phyloP scores from a whole-genome alignment of 2,797 vertebrate genomes.

The Anguilla anguilla region DNA sequence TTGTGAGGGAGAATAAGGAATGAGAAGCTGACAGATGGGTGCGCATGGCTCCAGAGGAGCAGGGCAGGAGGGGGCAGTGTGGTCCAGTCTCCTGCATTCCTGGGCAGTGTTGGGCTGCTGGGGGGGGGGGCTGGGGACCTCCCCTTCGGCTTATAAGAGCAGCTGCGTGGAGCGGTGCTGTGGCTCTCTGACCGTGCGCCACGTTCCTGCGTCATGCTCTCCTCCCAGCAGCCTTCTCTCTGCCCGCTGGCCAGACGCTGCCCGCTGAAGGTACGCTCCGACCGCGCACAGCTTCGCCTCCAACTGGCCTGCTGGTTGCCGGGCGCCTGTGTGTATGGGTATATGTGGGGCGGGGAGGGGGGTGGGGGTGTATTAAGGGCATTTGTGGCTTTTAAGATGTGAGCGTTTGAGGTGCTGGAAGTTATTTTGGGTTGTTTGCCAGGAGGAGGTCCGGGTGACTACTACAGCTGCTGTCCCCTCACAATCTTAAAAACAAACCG shows the following conservation, averaged over 20 bases:
- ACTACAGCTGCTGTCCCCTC: neutral
- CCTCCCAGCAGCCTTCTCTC: conserved; percentile 11
- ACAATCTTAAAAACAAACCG: neutral
- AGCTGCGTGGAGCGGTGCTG: conserved; percentile 1
- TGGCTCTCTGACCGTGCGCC: neutral
- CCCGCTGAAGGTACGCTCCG: conserved; percentile 30
- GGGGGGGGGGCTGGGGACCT: neutral
- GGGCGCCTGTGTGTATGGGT: neutral
- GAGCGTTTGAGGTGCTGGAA: conserved; percentile 1
- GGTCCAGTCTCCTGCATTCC: neutral
- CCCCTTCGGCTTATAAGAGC: conserved; percentile 28
- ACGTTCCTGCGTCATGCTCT: conserved; percentile 23
- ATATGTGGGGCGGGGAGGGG: neutral
- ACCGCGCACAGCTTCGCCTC: neutral
- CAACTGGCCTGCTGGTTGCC: neutral
- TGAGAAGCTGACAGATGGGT: neutral
- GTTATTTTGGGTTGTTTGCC: neutral
- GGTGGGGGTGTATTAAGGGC: neutral
- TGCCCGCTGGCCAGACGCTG: neutral
- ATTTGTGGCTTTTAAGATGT: neutral
- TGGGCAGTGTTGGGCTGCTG: neutral
- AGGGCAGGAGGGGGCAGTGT: conserved; percentile 6
- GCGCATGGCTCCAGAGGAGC: neutral
- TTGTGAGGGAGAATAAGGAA: neutral
- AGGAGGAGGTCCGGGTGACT: neutral